phyloP scores from a whole-genome alignment of 2,888 invertebrate species.

The Gymnosoma rotundatum region DNA sequence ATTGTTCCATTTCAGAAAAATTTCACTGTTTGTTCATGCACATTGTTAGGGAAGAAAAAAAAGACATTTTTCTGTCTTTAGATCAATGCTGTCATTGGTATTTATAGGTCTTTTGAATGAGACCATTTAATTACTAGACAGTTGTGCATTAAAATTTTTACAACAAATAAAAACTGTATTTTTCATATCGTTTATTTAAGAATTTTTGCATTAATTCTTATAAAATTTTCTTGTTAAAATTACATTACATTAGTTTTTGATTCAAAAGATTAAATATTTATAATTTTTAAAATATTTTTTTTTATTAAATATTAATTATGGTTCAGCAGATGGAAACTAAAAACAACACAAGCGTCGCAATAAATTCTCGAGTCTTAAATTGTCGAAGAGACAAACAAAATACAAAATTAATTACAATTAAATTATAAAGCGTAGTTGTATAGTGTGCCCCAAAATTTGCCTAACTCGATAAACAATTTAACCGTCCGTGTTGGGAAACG shows the following conservation, averaged over 20 bases:
- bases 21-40: not conserved
- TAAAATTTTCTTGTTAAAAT: slow-evolving; percentile 39
- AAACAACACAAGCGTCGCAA: slow-evolving; percentile 40
- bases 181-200: slow-evolving; percentile 24
- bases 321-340: slow-evolving; percentile 56
- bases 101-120: slow-evolving; percentile 52
- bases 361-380: not conserved
- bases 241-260: slow-evolving; percentile 15
- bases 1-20: not conserved
- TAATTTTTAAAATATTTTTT: slow-evolving; percentile 4
- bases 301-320: slow-evolving; percentile 44
- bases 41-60: not conserved
- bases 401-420: not conserved
- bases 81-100: slow-evolving; percentile 58
- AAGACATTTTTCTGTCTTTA: not conserved
- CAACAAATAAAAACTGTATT: not conserved
- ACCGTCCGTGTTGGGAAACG: too few relatives aligned
- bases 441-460: too few relatives aligned
- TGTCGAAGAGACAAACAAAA: slow-evolving; percentile 12
- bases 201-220: slow-evolving; percentile 49
- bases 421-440: not conserved
- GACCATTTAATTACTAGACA: slow-evolving; percentile 47
- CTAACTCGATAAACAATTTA: too few relatives aligned
- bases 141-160: slow-evolving; percentile 40
- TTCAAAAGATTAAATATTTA: not conserved